These are phyloP conservation scores for Columba janthina DNA, from an alignment of 2,113 vertebrate genomes.

Conservation along the genomic window DNA sequence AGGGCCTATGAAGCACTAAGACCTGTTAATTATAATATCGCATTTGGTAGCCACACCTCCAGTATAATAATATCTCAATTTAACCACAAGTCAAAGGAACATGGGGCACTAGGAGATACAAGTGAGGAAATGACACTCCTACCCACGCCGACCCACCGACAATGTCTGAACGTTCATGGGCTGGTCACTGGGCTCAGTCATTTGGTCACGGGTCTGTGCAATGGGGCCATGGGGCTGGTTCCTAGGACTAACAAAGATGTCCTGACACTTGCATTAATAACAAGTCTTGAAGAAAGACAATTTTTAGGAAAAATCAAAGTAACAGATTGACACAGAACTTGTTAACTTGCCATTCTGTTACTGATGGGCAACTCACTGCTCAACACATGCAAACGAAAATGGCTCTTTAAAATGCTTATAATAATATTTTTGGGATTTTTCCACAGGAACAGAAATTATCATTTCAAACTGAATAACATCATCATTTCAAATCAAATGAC, in stretches of 20 bases:
- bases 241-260: neutral
- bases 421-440: rapidly evolving
- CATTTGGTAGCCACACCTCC: neutral
- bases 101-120: neutral
- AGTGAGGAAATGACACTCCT: neutral
- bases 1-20: neutral
- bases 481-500: neutral
- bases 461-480: neutral
- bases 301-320: neutral
- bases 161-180: neutral
- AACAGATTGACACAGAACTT: neutral
- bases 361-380: neutral
- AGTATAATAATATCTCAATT: conserved; percentile 6
- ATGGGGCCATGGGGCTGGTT: neutral
- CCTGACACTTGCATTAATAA: neutral
- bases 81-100: neutral
- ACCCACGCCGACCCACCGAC: rapidly evolving
- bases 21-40: neutral
- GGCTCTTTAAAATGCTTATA: neutral
- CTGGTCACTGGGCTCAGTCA: neutral
- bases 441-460: rapidly evolving
- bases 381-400: neutral
- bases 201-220: neutral
- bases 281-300: neutral
- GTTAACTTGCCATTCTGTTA: neutral